These are phyloP conservation scores for Furcifer pardalis DNA, from an alignment of 2,797 vertebrate genomes.

Conservation along the genomic window DNA sequence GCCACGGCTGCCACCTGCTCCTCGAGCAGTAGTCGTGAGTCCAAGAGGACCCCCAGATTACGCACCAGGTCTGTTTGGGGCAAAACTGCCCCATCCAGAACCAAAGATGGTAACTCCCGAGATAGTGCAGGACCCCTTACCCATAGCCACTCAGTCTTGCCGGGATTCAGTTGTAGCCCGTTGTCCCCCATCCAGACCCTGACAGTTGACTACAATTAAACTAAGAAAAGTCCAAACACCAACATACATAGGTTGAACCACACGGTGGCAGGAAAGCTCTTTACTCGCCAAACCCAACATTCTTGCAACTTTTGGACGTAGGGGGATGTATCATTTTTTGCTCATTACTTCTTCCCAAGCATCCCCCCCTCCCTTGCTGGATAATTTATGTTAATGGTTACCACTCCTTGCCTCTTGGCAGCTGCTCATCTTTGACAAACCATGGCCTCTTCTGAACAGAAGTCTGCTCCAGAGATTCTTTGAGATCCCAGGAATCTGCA, in stretches of 20 bases:
- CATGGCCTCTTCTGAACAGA: background rate
- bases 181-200: no score
- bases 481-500: background rate
- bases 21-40: no score
- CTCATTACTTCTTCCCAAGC: slow-evolving; percentile 3
- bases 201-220: no score
- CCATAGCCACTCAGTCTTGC: no score
- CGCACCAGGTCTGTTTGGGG: no score
- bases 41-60: no score
- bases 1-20: no score
- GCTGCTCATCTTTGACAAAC: no score
- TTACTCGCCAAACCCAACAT: background rate
- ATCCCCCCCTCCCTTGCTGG: slow-evolving; percentile 2
- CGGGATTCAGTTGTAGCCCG: no score
- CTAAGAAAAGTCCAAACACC: background rate
- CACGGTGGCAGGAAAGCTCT: slow-evolving; percentile 1
- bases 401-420: slow-evolving; percentile 16
- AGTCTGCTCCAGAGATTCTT: slow-evolving; percentile 2
- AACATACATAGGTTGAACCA: background rate
- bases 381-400: slow-evolving; percentile 30
- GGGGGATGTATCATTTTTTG: background rate
- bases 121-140: no score
- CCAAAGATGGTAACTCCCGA: no score
- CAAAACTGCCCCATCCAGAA: no score
- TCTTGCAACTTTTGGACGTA: background rate